Base-by-base conservation (phyloP, 2,888 invertebrate species). In the Lithophane semibrunnea region DNA sequence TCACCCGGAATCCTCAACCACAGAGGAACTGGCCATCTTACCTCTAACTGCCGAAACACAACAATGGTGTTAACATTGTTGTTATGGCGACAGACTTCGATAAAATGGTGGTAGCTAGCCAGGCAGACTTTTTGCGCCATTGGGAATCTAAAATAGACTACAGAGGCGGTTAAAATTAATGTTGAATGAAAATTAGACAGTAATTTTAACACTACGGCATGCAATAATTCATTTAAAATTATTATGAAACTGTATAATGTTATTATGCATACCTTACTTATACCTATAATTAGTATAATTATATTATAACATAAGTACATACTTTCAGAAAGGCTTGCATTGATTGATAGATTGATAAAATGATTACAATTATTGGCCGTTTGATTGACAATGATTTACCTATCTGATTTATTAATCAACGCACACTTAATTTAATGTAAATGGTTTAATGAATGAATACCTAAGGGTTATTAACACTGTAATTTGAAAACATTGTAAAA, bases 331-430 rank as follows among this genome's bases (percentile, higher is more conserved):
- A 58, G 63, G 13, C 54, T 42, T 16, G 21, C 16, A 58, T 60
- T 74, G 72, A 75, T 82, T 82, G 83, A 83, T 81, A 16, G 47
- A 84, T 78, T 75, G 82, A 79, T 85, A 78, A 73, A 81, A 78
- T 73, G 64, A 78, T 84, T 56, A 65, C 73, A 82, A 86, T 86
- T 77, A 78, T 60, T 68, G n/a, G 37, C 10, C 4, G 65, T 75
- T 78, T 86, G 87, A 86, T 80, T 88, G 87, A 78, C 80, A 88
- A 69, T 75, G 58, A 66, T 12, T 63, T 52, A 69, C 18, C 1
- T 64, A 66, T 84, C 79, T 56, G 54, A 75, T 84, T 64, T 58
- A 42, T 65, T 66, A 61, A 75, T 71, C 37, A 75, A 29, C 9
- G 13, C 3, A 10, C 13, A n/a, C 10, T 79, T 83, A 61, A 83